Percentiles rank a stretch among this genome's conserved stretches.
Evolutionary conservation across 1,140 invertebrate genomes (phyloP).

Genomic region (Mya arenaria): DNA sequence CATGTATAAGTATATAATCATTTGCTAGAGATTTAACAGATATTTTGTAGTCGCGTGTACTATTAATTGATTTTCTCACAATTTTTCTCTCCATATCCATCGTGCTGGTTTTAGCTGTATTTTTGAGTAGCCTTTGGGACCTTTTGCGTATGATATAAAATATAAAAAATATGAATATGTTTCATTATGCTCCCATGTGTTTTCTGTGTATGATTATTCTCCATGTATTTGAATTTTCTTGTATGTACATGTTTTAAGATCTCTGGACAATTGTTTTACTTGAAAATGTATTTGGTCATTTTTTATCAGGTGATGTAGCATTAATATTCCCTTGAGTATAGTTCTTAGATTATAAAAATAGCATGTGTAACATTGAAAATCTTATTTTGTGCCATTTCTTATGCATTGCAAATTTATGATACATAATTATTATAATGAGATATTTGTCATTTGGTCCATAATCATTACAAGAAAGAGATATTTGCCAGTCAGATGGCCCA

Average conservation of each 20-base stretch:
- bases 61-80: background rate
- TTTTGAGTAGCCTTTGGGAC: constrained; percentile 27
- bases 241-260: background rate
- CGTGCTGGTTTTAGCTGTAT: background rate
- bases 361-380: background rate
- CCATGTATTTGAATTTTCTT: background rate
- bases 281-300: background rate
- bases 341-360: background rate
- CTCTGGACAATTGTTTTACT: background rate
- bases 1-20: background rate
- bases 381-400: no score
- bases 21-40: background rate
- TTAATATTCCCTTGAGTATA: background rate
- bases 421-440: no score
- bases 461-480: no score
- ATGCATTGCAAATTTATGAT: no score
- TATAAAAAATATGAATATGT: constrained; percentile 54
- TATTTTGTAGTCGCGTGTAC: background rate
- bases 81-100: constrained; percentile 14
- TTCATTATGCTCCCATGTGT: constrained; percentile 40
- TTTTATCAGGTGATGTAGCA: background rate
- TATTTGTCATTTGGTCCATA: no score
- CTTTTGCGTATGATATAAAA: constrained; percentile 37
- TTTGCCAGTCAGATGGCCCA: no score
- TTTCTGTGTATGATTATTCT: background rate